Evolutionary conservation across 2,888 invertebrate genomes (phyloP), one percentile per base, ranked within the genome.

Genomic region (Dendrolimus houi): DNA sequence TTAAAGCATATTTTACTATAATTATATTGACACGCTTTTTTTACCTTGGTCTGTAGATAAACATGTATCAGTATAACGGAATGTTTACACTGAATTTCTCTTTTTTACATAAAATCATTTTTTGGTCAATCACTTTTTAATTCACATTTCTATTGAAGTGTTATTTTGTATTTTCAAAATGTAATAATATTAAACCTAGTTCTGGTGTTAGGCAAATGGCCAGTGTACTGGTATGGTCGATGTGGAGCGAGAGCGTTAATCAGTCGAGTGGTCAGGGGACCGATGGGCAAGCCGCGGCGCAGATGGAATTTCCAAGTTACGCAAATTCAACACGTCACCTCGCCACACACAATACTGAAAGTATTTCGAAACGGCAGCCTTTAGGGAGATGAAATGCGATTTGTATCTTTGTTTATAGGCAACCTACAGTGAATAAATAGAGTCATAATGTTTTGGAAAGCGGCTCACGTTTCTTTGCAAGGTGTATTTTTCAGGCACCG

Each of bases 281-380:
- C 29, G 57, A 61, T 61, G 60, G 57, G 57, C 58, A 61, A 62
- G 56, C 55, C 52, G 41, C 57, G 54, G 59, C 58, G 52, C 55
- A 59, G 41, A 53, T 54, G 61, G 62, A 62, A 64, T 67, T 67
- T 57, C 59, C 62, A 55, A 60, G 61, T 67, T 65, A 62, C 64
- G 64, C 64, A 64, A 66, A 61, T 56, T 52, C 41, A 41, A 29
- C 52, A 52, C 57, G 55, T 57, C 57, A 13, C 41, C 17, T 14
- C 13, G 41, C 13, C 47, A 41, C 40, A 14, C 14, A 55, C 47
- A 47, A 47, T 47, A 12, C 47, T 10, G 47, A 12, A 29, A 12
- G 9, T 47, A 47, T 47, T 47, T 41, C 13, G 9, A 2, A 9
- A 8, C 2, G 42, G 10, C 14, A 41, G 42, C 14, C 42, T 55